Base-by-base conservation (phyloP, 2,797 vertebrate genomes). In the Anabacerthia variegaticeps region DNA sequence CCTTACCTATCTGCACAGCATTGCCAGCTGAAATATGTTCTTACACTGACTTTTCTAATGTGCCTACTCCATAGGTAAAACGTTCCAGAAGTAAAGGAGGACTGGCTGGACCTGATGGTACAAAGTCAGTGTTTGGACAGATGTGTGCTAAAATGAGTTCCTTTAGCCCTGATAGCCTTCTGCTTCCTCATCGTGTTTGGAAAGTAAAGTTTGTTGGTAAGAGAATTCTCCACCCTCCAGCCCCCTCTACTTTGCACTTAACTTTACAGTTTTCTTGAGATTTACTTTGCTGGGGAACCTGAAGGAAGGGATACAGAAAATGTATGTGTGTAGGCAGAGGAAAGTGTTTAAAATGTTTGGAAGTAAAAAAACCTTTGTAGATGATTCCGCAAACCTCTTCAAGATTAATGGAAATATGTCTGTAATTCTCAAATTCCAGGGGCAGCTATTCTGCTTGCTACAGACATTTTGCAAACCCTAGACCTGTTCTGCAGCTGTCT, bases 61-160 rank as follows among this genome's bases (percentile, higher is more conserved):
- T 80, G 17, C 44, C 79, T 91, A 28, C 68, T 69, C 65, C 21
- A 89, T 79, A 99, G 99, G 99, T 99, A 72, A 99, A 99, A 94
- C 99, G 99, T n/a, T 99, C 99, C 8, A 98, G 99, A 43, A 99
- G 99, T 97, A 99, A 99, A 98, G 99, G 99, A 18, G 99, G 99
- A n/a, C 98, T 99, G 72, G 99, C 99, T 5, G 99, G 99, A 68
- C 99, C 99, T 0, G 99, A 99, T 27, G 99, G 99, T 79, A 99
- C 99, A 28, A 99, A 99, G 98, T 99, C 99, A 26, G 99, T 99
- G 41, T 99, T 99, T 94, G 99, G 99, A 77, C 99, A 99, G 97
- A 99, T 99, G 99, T 99, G 99, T 94, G 98, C 99, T 63, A 99
- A 99, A 97, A 99, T 99, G 99, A 99, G 98, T 92, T 99, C 99